Evolutionary conservation across 2,888 invertebrate species (phyloP).

Genomic region (Apodemia duryi): DNA sequence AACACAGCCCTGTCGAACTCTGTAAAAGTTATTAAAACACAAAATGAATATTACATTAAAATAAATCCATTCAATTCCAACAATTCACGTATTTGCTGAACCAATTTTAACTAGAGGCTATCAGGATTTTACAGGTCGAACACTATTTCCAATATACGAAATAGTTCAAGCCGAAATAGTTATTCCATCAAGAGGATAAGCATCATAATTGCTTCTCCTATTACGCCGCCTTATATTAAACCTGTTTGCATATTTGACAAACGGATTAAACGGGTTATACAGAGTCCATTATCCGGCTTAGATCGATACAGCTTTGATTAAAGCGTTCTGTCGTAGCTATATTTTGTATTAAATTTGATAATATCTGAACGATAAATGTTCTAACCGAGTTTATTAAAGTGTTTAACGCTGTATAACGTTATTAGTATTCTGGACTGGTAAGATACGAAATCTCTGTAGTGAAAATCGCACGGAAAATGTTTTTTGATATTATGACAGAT

Average conservation of each 20-base stretch:
- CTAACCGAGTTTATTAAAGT: not conserved
- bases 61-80: slow-evolving; percentile 7
- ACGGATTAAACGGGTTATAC: slow-evolving; percentile 20
- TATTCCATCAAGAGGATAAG: not conserved
- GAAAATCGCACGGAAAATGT: too few relatives aligned
- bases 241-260: slow-evolving; percentile 20
- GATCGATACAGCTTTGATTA: slow-evolving; percentile 16
- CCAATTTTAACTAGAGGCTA: slow-evolving; percentile 13
- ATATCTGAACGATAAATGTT: not conserved
- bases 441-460: too few relatives aligned
- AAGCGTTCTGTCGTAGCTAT: slow-evolving; percentile 1
- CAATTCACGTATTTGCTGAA: slow-evolving; percentile 11
- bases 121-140: slow-evolving; percentile 1
- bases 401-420: not conserved
- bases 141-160: not conserved
- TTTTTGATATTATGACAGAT: too few relatives aligned
- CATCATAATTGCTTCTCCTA: slow-evolving; percentile 5
- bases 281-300: slow-evolving; percentile 21
- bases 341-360: slow-evolving; percentile 14
- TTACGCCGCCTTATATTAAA: slow-evolving; percentile 16
- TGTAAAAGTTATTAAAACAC: not conserved
- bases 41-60: slow-evolving; percentile 1
- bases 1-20: not conserved
- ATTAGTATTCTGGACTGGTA: too few relatives aligned
- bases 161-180: slow-evolving; percentile 5